Conservation (phyloP, 2,797 vertebrate species). For the Liasis olivaceus region DNA sequence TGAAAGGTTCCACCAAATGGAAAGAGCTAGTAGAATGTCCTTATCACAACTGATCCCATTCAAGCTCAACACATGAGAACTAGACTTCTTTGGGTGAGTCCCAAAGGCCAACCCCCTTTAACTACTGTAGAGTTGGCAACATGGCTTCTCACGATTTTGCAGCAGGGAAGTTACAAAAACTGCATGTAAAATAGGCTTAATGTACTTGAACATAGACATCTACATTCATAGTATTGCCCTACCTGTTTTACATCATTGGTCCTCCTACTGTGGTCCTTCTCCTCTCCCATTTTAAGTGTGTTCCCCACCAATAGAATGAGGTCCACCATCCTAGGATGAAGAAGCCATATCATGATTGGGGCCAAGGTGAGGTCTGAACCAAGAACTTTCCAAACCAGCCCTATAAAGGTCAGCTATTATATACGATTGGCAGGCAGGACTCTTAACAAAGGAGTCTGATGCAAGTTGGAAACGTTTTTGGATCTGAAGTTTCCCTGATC, state of each 20-base stretch:
- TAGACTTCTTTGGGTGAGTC: no score
- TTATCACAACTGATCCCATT: no score
- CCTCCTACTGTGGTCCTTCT: neutral
- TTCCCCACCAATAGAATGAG: neutral
- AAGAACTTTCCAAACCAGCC: neutral
- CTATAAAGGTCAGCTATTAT: neutral
- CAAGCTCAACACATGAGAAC: no score
- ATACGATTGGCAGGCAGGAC: neutral
- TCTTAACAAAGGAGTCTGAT: neutral
- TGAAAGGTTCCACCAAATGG: no score
- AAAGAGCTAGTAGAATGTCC: no score
- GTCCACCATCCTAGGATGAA: neutral
- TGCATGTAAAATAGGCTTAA: no score
- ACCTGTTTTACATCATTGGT: neutral
- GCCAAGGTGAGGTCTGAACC: neutral
- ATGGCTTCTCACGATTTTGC: no score
- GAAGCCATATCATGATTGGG: neutral
- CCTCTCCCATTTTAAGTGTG: neutral
- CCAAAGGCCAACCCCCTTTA: no score
- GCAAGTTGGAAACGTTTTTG: neutral
- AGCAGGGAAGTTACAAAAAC: no score
- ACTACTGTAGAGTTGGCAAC: no score
- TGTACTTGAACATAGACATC: neutral
- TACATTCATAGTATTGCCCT: neutral
- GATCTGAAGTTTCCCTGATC: constrained; percentile 36